Evolutionary conservation across 92 coral and sea anemone species (phyloP).

Genomic region (Umimayanthus chanpuru): DNA sequence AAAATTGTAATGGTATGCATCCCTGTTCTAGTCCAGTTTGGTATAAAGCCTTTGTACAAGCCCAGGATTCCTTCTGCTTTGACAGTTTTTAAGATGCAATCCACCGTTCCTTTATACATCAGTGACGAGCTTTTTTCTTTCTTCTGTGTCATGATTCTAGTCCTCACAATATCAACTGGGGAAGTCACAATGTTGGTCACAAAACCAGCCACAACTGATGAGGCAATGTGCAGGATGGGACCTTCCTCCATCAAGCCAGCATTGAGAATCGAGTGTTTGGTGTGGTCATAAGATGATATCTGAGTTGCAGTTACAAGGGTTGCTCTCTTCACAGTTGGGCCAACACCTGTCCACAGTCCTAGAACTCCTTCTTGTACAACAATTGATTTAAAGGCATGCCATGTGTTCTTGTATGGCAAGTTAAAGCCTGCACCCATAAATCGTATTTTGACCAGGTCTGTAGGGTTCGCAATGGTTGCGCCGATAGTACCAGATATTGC

Average conservation of each 20-base stretch:
- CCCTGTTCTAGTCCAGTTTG: conserved; percentile 97
- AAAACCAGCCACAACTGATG: conserved; percentile 90
- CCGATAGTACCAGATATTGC: conserved; percentile 93
- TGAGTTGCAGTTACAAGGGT: conserved; percentile 90
- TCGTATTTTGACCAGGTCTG: conserved; percentile 93
- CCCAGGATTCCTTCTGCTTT: conserved; percentile 87
- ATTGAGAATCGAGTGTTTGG: conserved; percentile 80
- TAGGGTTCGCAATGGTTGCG: conserved; percentile 92
- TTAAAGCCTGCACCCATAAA: conserved; percentile 79
- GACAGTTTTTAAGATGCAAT: conserved; percentile 86
- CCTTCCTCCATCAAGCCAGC: conserved; percentile 81
- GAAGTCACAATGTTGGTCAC: conserved; percentile 90
- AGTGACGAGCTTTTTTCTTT: conserved; percentile 65
- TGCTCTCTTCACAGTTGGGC: conserved; percentile 93
- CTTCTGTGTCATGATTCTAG: conserved; percentile 91
- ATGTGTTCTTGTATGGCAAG: conserved; percentile 79
- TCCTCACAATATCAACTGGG: conserved; percentile 94
- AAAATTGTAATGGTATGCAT: conserved; percentile 94
- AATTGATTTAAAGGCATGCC: conserved; percentile 87
- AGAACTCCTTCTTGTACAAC: conserved; percentile 76
- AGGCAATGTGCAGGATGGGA: conserved; percentile 73
- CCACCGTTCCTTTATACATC: conserved; percentile 78
- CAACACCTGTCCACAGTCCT: conserved; percentile 95
- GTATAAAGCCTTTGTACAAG: conserved; percentile 93
- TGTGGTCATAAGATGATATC: conserved; percentile 91